A percentile compares a stretch with the other conserved stretches of the same genome.
These are phyloP conservation scores for Pentamera pediparva DNA, from an alignment of 53 echinoderm and acorn worm genomes.

Conservation along the genomic window DNA sequence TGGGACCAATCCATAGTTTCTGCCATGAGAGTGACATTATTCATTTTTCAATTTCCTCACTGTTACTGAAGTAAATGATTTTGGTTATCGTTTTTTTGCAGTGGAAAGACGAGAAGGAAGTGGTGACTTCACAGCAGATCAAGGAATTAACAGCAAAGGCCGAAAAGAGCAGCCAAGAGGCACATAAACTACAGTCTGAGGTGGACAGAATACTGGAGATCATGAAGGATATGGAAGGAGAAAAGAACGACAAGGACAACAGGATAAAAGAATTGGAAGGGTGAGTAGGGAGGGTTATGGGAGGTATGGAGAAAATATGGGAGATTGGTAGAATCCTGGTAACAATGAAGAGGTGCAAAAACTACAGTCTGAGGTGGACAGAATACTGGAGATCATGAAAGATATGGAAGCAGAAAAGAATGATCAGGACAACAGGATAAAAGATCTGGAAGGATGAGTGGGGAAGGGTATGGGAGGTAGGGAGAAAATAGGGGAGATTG, in stretches of 20 bases:
- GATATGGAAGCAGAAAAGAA: conserved; percentile 98
- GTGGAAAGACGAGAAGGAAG: conserved; percentile 74
- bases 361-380: conserved; percentile 91
- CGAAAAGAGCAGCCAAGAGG: conserved; percentile 57
- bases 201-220: conserved; percentile 94
- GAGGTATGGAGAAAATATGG: background rate
- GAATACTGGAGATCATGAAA: conserved; percentile 95
- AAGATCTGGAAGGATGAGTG: conserved; percentile 74
- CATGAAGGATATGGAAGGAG: conserved; percentile 97
- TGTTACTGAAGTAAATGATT: background rate
- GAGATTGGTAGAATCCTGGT: too few species aligned
- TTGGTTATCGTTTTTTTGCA: conserved; percentile 13
- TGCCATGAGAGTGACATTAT: background rate
- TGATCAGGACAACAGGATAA: conserved; percentile 77
- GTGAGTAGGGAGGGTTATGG: conserved; percentile 32
- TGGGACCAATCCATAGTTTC: too few species aligned
- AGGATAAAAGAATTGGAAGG: conserved; percentile 71
- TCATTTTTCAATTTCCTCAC: background rate
- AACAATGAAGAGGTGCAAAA: conserved; percentile 61
- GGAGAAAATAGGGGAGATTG: too few species aligned
- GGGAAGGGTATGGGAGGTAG: background rate
- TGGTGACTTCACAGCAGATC: conserved; percentile 44
- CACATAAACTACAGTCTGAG: conserved; percentile 83
- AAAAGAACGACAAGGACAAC: conserved; percentile 94
- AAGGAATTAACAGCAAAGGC: conserved; percentile 45